These are phyloP conservation scores for Hipposideros armiger DNA, from an alignment of 2,113 vertebrate genomes.

Conservation along the genomic window DNA sequence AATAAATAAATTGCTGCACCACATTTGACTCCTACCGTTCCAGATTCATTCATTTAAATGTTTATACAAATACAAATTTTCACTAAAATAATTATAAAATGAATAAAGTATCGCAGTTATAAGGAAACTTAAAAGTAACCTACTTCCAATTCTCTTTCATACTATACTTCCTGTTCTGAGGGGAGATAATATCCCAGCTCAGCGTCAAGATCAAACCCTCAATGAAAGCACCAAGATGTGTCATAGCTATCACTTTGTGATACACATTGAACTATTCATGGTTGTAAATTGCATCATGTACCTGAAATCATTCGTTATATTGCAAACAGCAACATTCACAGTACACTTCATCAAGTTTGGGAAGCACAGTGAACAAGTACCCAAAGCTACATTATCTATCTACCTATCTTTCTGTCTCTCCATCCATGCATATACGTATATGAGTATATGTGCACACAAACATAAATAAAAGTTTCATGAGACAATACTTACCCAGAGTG, in stretches of 20 bases:
- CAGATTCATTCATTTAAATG: not conserved
- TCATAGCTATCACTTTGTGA: not conserved
- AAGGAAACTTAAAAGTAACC: not conserved
- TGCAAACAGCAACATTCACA: not conserved
- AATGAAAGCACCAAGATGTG: not conserved
- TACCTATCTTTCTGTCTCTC: not conserved
- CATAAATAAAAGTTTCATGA: not conserved
- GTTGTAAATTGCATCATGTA: not conserved
- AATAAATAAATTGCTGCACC: not conserved
- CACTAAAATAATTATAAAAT: constrained; percentile 4
- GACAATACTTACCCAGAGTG: not conserved
- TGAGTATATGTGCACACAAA: not conserved
- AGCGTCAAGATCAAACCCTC: not conserved
- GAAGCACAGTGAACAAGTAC: not conserved
- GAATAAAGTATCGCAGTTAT: not conserved
- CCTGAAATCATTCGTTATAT: not conserved
- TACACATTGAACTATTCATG: not conserved
- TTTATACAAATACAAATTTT: not conserved
- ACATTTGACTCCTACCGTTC: not conserved
- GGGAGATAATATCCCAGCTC: not conserved
- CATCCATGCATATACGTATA: not conserved
- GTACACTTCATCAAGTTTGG: not conserved
- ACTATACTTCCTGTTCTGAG: not conserved
- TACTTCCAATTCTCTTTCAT: not conserved
- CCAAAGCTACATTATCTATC: not conserved